Evolutionary conservation across 2,113 vertebrate genomes (phyloP).

Genomic region (Tiliqua scincoides): DNA sequence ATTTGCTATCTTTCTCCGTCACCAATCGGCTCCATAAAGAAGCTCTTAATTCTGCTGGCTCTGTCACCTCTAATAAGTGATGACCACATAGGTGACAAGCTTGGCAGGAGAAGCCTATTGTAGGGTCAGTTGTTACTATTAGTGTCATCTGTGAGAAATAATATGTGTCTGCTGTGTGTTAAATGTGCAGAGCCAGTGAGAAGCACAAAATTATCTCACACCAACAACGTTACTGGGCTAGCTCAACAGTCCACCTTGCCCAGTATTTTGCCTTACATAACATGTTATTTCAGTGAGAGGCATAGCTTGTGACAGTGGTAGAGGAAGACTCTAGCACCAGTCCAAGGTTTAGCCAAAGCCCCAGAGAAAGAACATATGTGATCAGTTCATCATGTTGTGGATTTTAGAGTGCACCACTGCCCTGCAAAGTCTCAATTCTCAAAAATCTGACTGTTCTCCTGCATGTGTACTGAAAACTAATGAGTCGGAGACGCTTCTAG

Average conservation of each 20-base stretch:
- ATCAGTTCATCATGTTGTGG: too few species aligned
- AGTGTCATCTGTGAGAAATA: slow-evolving; percentile 30
- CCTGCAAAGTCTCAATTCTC: not conserved
- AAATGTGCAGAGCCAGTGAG: not conserved
- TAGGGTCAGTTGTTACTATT: slow-evolving; percentile 34
- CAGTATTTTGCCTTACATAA: not conserved
- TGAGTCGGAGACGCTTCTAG: not conserved
- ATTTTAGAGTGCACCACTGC: too few species aligned
- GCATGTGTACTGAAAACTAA: not conserved
- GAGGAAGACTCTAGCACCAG: too few species aligned
- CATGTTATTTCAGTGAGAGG: not conserved
- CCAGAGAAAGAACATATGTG: too few species aligned
- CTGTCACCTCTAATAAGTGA: slow-evolving; percentile 33
- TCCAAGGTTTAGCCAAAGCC: too few species aligned
- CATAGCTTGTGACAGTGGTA: not conserved
- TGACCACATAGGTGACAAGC: slow-evolving; percentile 30
- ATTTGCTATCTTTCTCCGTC: slow-evolving; percentile 16
- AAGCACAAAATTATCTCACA: not conserved
- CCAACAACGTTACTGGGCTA: not conserved
- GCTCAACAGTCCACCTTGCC: not conserved
- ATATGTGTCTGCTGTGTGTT: not conserved
- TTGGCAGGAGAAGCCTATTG: slow-evolving; percentile 36
- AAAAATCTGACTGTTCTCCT: not conserved
- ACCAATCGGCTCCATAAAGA: slow-evolving; percentile 9
- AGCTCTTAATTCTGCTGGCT: slow-evolving; percentile 19